phyloP scores from a whole-genome alignment of 2,113 vertebrate species.

The Paracanthobrama guichenoti region DNA sequence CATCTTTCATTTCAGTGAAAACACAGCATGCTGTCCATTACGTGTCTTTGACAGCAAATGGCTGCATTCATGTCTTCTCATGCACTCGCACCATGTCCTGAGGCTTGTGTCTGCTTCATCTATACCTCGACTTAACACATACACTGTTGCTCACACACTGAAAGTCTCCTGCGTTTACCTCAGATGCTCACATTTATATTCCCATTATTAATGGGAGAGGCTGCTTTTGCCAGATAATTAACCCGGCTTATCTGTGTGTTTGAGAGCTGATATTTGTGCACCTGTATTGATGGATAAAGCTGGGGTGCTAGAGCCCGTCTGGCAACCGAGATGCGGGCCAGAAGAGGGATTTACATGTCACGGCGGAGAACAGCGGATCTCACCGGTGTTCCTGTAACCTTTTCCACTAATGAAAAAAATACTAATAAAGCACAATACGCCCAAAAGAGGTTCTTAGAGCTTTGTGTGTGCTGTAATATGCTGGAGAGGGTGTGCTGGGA shows the following conservation, averaged over 20 bases:
- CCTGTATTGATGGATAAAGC: slow-evolving; percentile 63
- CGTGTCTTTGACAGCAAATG: not conserved
- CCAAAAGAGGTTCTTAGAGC: slow-evolving; percentile 55
- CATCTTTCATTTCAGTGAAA: not conserved
- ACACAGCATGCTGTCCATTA: slow-evolving; percentile 1
- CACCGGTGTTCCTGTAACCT: slow-evolving; percentile 70
- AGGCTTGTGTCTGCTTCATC: slow-evolving; percentile 55
- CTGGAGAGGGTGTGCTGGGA: slow-evolving; percentile 35
- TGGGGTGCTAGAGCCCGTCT: slow-evolving; percentile 67
- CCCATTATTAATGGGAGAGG: slow-evolving; percentile 67
- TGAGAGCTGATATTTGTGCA: slow-evolving; percentile 69
- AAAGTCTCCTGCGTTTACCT: slow-evolving; percentile 58
- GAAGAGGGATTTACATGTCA: slow-evolving; percentile 36
- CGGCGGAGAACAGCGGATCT: slow-evolving; percentile 49
- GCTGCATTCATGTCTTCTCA: slow-evolving; percentile 46
- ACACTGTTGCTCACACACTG: slow-evolving; percentile 71
- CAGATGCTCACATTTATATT: slow-evolving; percentile 61
- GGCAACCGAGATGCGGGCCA: slow-evolving; percentile 43
- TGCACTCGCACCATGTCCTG: slow-evolving; percentile 57
- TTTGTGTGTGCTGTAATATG: slow-evolving; percentile 53
- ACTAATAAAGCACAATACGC: slow-evolving; percentile 70
- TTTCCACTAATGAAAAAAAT: slow-evolving; percentile 73
- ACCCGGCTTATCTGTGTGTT: slow-evolving; percentile 73
- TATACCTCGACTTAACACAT: slow-evolving; percentile 64
- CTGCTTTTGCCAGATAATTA: slow-evolving; percentile 75